These are phyloP conservation scores for Dicycla oo DNA, from an alignment of 2,888 invertebrate species.

Conservation along the genomic window DNA sequence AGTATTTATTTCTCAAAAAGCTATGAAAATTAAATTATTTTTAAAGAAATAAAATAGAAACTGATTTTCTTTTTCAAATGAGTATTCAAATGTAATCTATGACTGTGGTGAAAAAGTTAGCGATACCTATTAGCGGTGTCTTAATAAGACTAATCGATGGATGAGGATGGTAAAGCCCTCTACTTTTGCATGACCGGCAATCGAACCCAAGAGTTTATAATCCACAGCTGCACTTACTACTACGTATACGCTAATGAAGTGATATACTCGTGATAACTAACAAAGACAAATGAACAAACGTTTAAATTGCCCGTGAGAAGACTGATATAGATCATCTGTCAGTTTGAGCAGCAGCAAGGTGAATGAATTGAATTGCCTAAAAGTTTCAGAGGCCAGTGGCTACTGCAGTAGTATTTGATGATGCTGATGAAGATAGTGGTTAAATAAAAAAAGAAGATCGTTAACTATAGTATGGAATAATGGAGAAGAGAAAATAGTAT, in stretches of 20 bases:
- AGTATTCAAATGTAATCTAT: no score
- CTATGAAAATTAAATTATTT: no score
- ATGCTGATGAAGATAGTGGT: not conserved
- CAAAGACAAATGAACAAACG: slow-evolving; percentile 45
- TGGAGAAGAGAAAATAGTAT: not conserved
- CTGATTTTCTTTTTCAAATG: no score
- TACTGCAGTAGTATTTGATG: not conserved
- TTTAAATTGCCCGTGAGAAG: slow-evolving; percentile 39
- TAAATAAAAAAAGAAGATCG: not conserved
- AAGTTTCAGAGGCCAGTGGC: slow-evolving; percentile 33
- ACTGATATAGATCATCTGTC: slow-evolving; percentile 46
- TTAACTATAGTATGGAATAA: slow-evolving; percentile 16
- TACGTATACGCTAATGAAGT: slow-evolving; percentile 14
- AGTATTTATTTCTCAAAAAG: no score
- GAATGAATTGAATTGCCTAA: slow-evolving; percentile 37
- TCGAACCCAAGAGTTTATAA: not conserved
- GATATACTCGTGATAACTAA: slow-evolving; percentile 40
- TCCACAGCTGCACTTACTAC: not conserved
- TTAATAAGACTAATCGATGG: no score
- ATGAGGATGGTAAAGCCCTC: no score
- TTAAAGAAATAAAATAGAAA: no score
- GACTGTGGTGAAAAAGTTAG: no score
- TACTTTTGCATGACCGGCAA: not conserved
- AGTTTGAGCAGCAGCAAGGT: slow-evolving; percentile 42
- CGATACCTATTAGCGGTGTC: no score